These are phyloP conservation scores for Pardalotus punctatus DNA, from an alignment of 2,113 vertebrate species.

Conservation along the genomic window DNA sequence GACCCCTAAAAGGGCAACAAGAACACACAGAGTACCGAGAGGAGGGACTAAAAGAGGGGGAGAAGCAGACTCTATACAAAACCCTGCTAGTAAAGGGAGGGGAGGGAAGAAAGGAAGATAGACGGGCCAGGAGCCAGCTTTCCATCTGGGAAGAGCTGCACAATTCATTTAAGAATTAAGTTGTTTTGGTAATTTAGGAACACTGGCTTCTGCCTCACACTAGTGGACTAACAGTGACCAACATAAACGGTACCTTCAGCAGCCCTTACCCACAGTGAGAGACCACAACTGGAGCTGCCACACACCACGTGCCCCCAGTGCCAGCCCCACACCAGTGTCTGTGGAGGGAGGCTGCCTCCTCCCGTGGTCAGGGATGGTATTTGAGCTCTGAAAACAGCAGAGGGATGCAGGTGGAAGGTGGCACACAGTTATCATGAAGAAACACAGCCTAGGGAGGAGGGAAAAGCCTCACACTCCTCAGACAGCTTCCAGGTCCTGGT, in stretches of 20 bases:
- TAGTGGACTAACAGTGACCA: neutral
- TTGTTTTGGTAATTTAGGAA: neutral
- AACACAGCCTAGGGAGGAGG: neutral
- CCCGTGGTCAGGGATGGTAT: accelerated
- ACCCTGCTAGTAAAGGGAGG: neutral
- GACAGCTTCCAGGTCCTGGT: neutral
- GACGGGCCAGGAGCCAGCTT: neutral
- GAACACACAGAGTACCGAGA: neutral
- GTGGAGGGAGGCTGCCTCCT: neutral
- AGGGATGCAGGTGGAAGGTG: neutral
- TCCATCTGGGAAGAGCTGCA: neutral
- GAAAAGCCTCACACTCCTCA: accelerated
- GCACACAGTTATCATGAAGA: neutral
- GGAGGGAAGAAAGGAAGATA: neutral
- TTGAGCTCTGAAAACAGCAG: neutral
- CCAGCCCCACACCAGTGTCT: neutral
- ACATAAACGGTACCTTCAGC: neutral
- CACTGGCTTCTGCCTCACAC: neutral
- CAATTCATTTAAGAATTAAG: neutral
- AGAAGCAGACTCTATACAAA: neutral
- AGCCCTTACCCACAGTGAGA: neutral
- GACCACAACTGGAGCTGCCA: neutral
- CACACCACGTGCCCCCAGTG: accelerated
- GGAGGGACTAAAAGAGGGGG: neutral
- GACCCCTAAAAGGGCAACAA: neutral